A percentile compares a stretch with the other conserved stretches of the same genome.
These are phyloP conservation scores for Setipinna tenuifilis DNA, from an alignment of 2,797 vertebrate genomes.

Conservation along the genomic window DNA sequence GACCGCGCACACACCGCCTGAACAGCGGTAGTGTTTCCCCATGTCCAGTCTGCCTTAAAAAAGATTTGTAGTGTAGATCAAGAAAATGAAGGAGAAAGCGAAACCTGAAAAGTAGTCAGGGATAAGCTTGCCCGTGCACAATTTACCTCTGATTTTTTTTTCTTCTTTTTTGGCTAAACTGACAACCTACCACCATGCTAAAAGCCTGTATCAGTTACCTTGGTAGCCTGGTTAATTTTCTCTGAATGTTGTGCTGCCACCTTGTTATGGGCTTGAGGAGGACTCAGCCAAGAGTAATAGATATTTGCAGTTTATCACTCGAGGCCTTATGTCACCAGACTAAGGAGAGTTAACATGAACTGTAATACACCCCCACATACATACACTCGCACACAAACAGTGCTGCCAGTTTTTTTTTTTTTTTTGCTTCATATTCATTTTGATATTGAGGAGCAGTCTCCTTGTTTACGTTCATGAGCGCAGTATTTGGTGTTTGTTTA, in stretches of 20 bases:
- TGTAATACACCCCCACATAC: constrained; percentile 57
- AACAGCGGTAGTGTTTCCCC: constrained; percentile 1
- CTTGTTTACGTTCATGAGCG: constrained; percentile 1
- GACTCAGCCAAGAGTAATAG: constrained; percentile 59
- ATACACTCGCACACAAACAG: constrained; percentile 64
- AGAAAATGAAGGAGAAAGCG: constrained; percentile 7
- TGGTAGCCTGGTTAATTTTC: constrained; percentile 48
- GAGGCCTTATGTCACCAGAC: constrained; percentile 76
- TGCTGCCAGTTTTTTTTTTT: constrained; percentile 64
- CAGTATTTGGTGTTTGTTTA: background rate
- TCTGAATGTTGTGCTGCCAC: constrained; percentile 65
- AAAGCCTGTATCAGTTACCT: constrained; percentile 65
- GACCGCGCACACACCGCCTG: background rate
- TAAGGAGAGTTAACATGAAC: constrained; percentile 56
- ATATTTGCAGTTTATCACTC: constrained; percentile 73
- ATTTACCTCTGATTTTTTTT: constrained; percentile 63
- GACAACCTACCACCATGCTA: constrained; percentile 56
- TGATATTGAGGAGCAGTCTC: background rate
- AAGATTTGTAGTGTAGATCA: background rate
- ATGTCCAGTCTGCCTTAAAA: constrained; percentile 19
- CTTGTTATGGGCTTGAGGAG: constrained; percentile 58
- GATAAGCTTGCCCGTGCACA: constrained; percentile 63
- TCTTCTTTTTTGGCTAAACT: background rate
- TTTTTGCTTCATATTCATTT: constrained; percentile 67
- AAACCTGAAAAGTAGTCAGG: constrained; percentile 4